These are phyloP conservation scores for Petromus typicus DNA, from an alignment of 2,113 vertebrate species.

Conservation along the genomic window DNA sequence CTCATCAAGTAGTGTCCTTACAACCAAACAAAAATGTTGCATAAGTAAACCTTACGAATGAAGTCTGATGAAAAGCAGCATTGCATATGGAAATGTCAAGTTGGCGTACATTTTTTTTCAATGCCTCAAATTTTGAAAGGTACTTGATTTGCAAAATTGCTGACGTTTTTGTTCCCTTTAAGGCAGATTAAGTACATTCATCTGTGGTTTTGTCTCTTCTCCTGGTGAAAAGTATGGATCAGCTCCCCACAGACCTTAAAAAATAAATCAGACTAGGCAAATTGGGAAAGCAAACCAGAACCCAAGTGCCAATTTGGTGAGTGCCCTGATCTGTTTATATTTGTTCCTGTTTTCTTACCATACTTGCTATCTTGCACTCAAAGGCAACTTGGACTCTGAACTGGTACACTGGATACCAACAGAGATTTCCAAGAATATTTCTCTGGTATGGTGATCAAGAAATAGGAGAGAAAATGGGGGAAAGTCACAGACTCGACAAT, in stretches of 20 bases:
- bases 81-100: neutral
- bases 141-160: neutral
- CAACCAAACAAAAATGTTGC: neutral
- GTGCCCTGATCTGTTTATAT: neutral
- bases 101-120: neutral
- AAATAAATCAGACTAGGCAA: neutral
- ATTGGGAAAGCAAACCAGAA: neutral
- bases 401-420: neutral
- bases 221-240: neutral
- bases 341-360: neutral
- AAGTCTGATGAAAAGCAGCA: neutral
- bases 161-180: neutral
- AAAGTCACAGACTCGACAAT: too few species aligned
- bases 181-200: neutral
- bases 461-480: neutral
- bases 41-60: neutral
- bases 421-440: neutral
- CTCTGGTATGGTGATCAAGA: neutral
- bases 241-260: neutral
- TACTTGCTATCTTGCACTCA: neutral
- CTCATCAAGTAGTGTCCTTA: neutral
- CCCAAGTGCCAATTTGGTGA: neutral
- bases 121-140: neutral
- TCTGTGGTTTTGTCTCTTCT: neutral
- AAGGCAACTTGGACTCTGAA: neutral